Conservation (phyloP, 2,888 invertebrate genomes). For the Hanleya hanleyi region DNA sequence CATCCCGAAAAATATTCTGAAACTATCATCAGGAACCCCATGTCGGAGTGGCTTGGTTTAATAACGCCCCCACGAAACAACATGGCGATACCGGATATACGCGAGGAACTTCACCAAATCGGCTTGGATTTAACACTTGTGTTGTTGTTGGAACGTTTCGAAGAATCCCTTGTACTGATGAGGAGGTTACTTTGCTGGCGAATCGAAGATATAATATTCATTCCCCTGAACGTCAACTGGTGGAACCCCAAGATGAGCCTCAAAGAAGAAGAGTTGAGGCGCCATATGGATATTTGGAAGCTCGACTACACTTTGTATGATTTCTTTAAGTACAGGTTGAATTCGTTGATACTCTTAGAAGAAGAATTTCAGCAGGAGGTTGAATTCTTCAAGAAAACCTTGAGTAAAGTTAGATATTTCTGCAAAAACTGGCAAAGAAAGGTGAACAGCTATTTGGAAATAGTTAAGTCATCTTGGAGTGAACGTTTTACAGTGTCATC, state of each 20-base stretch:
- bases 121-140: not conserved
- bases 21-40: not conserved
- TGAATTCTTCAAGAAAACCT: not conserved
- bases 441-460: not conserved
- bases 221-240: not conserved
- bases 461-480: not conserved
- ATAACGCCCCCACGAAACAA: not conserved
- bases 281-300: not conserved
- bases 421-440: not conserved
- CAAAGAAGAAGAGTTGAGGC: not conserved
- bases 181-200: not conserved
- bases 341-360: not conserved
- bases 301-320: not conserved
- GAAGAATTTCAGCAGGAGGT: not conserved
- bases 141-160: not conserved
- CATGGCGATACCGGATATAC: not conserved
- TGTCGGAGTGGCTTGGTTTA: not conserved
- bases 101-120: not conserved
- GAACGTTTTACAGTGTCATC: not conserved
- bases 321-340: not conserved
- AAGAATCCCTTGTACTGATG: not conserved
- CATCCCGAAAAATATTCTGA: not conserved
- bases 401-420: not conserved
- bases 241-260: not conserved
- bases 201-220: not conserved